Evolutionary conservation across 2,888 invertebrate species (phyloP).

Genomic region (Cybosia mesomella): DNA sequence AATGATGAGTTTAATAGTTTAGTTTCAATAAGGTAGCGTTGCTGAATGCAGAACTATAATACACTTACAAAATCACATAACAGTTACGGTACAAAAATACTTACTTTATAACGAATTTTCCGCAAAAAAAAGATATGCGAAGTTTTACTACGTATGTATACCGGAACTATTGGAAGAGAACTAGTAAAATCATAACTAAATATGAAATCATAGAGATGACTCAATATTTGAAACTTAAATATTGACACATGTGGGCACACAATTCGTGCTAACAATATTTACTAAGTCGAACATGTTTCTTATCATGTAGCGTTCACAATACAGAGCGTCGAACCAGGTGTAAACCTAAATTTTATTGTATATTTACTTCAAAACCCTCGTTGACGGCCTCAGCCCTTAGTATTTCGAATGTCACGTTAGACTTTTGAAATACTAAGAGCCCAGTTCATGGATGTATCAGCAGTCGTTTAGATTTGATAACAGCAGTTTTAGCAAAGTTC

Average conservation of each 20-base stretch:
- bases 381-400: no score
- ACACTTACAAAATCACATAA: neutral
- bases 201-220: neutral
- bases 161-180: neutral
- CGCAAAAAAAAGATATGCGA: neutral
- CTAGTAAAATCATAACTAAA: neutral
- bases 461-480: no score
- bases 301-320: neutral
- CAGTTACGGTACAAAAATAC: neutral
- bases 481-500: no score
- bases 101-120: neutral
- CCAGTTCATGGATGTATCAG: no score
- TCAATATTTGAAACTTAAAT: slow-evolving; percentile 11
- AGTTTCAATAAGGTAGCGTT: no score
- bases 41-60: neutral
- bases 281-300: neutral
- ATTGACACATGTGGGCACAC: slow-evolving; percentile 13
- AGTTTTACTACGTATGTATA: neutral
- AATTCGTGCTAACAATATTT: slow-evolving; percentile 11
- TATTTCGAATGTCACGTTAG: no score
- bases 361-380: no score
- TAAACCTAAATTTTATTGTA: neutral
- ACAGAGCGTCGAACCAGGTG: neutral
- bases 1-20: no score
- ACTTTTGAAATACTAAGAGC: no score